Base-by-base conservation (phyloP, 2,888 invertebrate genomes). In the Idaea aversata region DNA sequence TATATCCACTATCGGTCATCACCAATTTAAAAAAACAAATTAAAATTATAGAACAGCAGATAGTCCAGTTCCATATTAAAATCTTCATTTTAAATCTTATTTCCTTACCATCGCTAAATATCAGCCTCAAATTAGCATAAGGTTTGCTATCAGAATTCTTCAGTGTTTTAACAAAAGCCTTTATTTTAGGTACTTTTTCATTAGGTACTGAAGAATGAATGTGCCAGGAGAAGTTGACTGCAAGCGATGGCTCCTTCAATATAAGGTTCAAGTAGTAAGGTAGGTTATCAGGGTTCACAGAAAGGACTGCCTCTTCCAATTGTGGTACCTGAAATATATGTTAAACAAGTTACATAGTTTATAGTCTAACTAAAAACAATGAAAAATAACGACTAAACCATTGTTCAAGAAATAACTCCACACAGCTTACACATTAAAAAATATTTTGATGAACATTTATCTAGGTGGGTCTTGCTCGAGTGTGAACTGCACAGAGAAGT, bases 101-200 rank as follows among this genome's bases (percentile, higher is more conserved):
- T 63, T 47, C 83, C 89, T 93, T 93, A 96, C 96, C 95, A 88
- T 94, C 91, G 93, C 96, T 97, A 95, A 97, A 97, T 80, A 97
- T 96, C 79, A 97, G 87, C 74, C 94, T 94, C 36, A 97, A 72
- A 66, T 94, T 94, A 34, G 95, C 77, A 77, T 91, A 79, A 73
- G 80, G 69, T 67, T 69, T 72, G 61, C 68, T 68, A 60, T 70
- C 72, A 34, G 65, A 59, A 36, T 69, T 70, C 70, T 77, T 74
- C 15, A 87, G 75, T 62, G 76, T 82, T 70, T 84, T 83, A n/a
- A 88, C 77, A 79, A 88, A 92, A 47, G 82, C 79, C 67, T 83
- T 81, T 59, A 93, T 83, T 77, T 86, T 90, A 13, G 77, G 60
- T 16, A 86, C 75, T 77, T 87, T 88, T 59, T 93, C 85, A 63